phyloP scores from a whole-genome alignment of 2,888 invertebrate species.

The Stratiomys singularior region DNA sequence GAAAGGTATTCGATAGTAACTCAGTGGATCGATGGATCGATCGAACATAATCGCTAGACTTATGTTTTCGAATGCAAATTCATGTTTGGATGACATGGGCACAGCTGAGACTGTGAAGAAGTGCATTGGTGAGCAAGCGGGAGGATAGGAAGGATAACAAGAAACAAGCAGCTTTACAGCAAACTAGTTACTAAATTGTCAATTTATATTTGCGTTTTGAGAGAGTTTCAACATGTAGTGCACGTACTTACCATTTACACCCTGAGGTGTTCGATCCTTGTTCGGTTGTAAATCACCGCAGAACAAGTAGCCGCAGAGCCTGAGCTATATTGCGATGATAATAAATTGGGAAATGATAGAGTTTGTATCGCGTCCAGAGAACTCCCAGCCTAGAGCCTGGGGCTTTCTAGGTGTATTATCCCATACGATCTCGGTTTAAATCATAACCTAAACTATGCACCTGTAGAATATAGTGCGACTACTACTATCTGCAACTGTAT shows the following conservation, averaged over 20 bases:
- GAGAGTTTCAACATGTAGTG: background rate
- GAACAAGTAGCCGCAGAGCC: background rate
- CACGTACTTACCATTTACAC: conserved; percentile 7
- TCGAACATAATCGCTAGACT: conserved; percentile 26
- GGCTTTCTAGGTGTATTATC: no score
- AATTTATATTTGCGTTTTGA: conserved; percentile 33
- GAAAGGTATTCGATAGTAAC: conserved; percentile 39
- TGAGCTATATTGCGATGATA: background rate
- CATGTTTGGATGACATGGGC: conserved; percentile 39
- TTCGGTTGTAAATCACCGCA: conserved; percentile 3
- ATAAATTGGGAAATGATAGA: no score
- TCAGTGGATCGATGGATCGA: conserved; percentile 31
- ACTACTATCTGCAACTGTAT: no score
- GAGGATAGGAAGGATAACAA: background rate
- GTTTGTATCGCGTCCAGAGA: no score
- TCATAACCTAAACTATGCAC: no score
- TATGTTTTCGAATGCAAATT: conserved; percentile 45
- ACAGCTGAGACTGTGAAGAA: background rate
- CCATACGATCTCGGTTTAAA: no score
- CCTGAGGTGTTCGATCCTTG: conserved; percentile 1
- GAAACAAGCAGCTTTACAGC: background rate
- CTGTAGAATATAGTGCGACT: no score
- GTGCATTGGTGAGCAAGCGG: background rate
- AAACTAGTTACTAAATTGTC: conserved; percentile 34
- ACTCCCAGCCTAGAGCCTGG: no score